Evolutionary conservation across 2,888 invertebrate genomes (phyloP), one percentile per base, ranked within the genome.

Genomic region (Cecidostiba fungosa): DNA sequence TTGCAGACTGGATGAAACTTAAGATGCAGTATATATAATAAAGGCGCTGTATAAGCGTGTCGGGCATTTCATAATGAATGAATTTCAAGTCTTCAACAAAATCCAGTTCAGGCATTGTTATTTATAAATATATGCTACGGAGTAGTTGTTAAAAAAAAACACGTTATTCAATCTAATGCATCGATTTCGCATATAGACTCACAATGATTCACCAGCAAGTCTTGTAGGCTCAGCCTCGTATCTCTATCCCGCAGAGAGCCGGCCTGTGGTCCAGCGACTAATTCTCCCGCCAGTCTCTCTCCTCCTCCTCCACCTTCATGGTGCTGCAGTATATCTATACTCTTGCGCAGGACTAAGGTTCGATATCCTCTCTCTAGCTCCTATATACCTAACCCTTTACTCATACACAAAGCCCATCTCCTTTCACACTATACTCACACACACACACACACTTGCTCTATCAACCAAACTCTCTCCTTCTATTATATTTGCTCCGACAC

Each of bases 351-450:
- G 72, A 39, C 72, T 19, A 72, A 72, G 39, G 43, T 39, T 82
- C 77, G 32, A 66, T 74, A 73, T 66, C 62, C 69, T 80, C 80
- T 39, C 39, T 19, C 54, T 32, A 12, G 3, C 32, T 23, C 36
- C 10, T 14, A 19, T 39, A 66, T 10, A 12, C 1, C 36, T n/a
- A 43, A 43, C 73, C 43, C 73, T 39, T 23, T 74, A 50, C 43
- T 29, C 19, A 16, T 47, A 26, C 32, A 36, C 36, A 36, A 23
- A 43, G 19, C 23, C 73, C 43, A 23, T 43, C 47, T 43, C 39
- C 23, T 62, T 66, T 74, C 50, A 47, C 76, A 77, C 77, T 70
- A 19, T 82, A 70, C 43, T 79, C 74, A 85, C 85, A 86, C 84
- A 23, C 36, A 23, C 36, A 62, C 26, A 78, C 77, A 47, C 66